Percentiles rank a stretch among this genome's conserved stretches.
These are phyloP conservation scores for Clinocottus analis DNA, from an alignment of 2,113 vertebrate genomes.

Conservation along the genomic window DNA sequence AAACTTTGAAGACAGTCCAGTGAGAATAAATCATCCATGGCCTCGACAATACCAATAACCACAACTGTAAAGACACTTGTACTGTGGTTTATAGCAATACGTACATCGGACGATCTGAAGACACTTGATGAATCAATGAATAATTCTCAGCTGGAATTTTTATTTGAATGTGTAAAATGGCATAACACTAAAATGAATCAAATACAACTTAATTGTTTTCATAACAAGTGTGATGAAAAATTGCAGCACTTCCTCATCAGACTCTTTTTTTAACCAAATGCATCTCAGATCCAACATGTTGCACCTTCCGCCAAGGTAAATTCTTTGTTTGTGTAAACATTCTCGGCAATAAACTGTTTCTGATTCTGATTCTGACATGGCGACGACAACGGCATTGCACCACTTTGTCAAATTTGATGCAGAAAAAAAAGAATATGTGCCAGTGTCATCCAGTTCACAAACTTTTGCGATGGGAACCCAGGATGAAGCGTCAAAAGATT, in stretches of 20 bases:
- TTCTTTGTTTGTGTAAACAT: too few relatives aligned
- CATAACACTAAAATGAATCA: background rate
- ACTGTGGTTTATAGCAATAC: background rate
- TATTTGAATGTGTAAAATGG: background rate
- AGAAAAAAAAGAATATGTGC: slow-evolving; percentile 4
- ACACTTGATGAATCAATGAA: background rate
- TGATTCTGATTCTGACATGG: too few relatives aligned
- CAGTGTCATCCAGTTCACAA: slow-evolving; percentile 36
- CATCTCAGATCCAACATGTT: too few relatives aligned
- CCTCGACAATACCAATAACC: slow-evolving; percentile 23
- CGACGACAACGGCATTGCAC: background rate
- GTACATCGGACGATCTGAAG: background rate
- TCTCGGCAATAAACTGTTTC: too few relatives aligned
- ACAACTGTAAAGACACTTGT: background rate
- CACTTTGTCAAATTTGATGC: background rate
- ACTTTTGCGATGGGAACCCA: slow-evolving; percentile 59
- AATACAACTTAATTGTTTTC: background rate
- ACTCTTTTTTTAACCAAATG: too few relatives aligned
- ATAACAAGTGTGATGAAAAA: background rate
- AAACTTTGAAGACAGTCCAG: slow-evolving; percentile 24
- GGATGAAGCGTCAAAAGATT: slow-evolving; percentile 53
- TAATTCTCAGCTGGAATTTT: background rate
- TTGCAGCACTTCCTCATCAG: too few relatives aligned
- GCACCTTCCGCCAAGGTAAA: too few relatives aligned
- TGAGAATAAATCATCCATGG: slow-evolving; percentile 25